Base-by-base conservation (phyloP, 2,888 invertebrate genomes). In the Ennomos erosarius region DNA sequence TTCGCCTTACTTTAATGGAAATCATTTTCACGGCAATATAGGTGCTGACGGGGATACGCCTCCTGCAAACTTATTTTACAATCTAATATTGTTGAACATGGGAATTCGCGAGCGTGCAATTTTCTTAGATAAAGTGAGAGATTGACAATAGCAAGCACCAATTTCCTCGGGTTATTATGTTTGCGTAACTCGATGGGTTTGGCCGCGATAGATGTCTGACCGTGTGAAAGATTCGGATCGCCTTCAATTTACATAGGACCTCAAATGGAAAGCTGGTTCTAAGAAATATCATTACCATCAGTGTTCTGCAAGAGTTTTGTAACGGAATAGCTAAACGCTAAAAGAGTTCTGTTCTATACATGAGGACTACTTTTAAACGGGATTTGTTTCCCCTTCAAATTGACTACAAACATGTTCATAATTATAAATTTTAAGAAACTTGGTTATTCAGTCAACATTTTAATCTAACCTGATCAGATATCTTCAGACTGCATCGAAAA, bases 21-120 rank as follows among this genome's bases (percentile, higher is more conserved):
- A 81, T 84, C 82, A 85, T 88, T 90, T 89, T 83, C 85, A 78
- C 79, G 69, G 77, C 75, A 78, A 78, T 81, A 82, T 76, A 72
- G 59, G 61, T 55, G 69, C 78, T 78, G 79, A 74, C 71, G 66
- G 53, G 69, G 65, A 61, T 62, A 71, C 73, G 74, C 77, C 74
- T 75, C 72, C 75, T 70, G 75, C 76, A 65, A 84, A 84, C 59
- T 59, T 62, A 65, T 62, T 65, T 65, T 67, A 67, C 49, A 62
- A 62, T 66, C 59, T 65, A 65, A 67, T 67, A 64, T 65, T 51
- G 62, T 55, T 56, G 54, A 66, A 50, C 63, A 61, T 56, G 44
- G 12, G 54, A 55, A 54, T 60, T 36, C 42, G 43, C 53, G 8
- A 42, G 53, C 50, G 51, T 11, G 47, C 51, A 60, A 60, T 60